Percentiles rank a stretch among this genome's conserved stretches.
phyloP scores from a whole-genome alignment of 1,140 invertebrate genomes.

The Lethrus apterus region DNA sequence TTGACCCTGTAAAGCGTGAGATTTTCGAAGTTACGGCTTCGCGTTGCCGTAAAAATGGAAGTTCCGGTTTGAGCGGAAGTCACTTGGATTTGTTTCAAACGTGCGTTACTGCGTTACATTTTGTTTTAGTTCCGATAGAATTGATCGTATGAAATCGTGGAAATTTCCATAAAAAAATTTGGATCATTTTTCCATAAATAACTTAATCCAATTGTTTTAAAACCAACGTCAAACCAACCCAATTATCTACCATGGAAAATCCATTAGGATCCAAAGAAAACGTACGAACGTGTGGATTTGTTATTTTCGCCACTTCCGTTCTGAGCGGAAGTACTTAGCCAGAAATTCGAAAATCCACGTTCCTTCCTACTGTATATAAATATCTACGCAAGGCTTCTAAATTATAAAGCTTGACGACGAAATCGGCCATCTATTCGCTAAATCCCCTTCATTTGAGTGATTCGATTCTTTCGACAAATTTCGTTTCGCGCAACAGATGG shows the following conservation, averaged over 20 bases:
- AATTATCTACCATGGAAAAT: not conserved
- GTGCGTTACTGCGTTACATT: too few relatives aligned
- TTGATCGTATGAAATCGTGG: too few relatives aligned
- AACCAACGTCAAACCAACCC: not conserved
- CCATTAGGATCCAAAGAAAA: not conserved
- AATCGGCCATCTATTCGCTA: not conserved
- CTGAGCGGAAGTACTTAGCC: not conserved
- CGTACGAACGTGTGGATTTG: not conserved
- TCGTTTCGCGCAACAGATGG: constrained; percentile 8
- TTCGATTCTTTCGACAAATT: constrained; percentile 4
- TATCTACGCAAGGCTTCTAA: constrained; percentile 10
- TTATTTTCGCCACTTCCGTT: not conserved
- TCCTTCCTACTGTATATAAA: constrained; percentile 13
- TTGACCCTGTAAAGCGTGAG: constrained; percentile 13
- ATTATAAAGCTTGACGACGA: not conserved
- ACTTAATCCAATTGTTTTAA: too few relatives aligned
- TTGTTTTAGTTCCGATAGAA: too few relatives aligned
- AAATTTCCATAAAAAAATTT: too few relatives aligned
- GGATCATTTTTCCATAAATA: too few relatives aligned
- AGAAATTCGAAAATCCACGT: not conserved
- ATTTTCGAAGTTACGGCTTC: too few relatives aligned
- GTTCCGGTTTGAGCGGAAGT: too few relatives aligned
- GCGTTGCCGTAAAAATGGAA: too few relatives aligned
- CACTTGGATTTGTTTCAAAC: too few relatives aligned
- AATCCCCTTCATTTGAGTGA: not conserved